Evolutionary conservation across 2,797 vertebrate genomes (phyloP).

Genomic region (Xiphorhynchus erythropygius): DNA sequence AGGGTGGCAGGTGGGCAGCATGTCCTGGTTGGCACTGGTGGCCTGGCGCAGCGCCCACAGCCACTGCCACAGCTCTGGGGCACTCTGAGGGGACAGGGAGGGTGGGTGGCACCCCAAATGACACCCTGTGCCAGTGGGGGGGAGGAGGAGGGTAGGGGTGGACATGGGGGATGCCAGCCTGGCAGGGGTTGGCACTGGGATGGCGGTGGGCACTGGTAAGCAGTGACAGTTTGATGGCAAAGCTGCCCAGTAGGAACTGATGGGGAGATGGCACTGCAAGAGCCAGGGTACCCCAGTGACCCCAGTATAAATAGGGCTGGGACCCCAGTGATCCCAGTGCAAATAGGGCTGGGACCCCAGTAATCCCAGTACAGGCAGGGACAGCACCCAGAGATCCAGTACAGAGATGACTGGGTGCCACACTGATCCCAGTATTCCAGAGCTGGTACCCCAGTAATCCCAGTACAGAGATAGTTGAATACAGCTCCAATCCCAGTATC

Average conservation of each 20-base stretch:
- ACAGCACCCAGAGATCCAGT: too few relatives aligned
- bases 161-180: fast-evolving
- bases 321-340: neutral
- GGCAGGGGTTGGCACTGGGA: neutral
- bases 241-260: neutral
- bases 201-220: neutral
- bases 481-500: too few relatives aligned
- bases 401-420: too few relatives aligned
- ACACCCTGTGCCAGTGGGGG: fast-evolving
- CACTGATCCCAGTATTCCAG: too few relatives aligned
- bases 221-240: neutral
- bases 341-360: neutral
- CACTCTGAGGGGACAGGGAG: constrained; percentile 74
- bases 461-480: neutral
- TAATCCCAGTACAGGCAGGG: neutral
- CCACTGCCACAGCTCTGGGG: constrained; percentile 94
- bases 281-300: neutral
- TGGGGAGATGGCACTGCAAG: neutral
- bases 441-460: too few relatives aligned
- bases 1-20: constrained; percentile 85
- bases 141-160: neutral
- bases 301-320: neutral
- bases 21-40: constrained; percentile 84
- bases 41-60: constrained; percentile 88
- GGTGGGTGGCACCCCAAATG: neutral